phyloP scores from a whole-genome alignment of 2,113 vertebrate genomes.

The Symphodus melops region DNA sequence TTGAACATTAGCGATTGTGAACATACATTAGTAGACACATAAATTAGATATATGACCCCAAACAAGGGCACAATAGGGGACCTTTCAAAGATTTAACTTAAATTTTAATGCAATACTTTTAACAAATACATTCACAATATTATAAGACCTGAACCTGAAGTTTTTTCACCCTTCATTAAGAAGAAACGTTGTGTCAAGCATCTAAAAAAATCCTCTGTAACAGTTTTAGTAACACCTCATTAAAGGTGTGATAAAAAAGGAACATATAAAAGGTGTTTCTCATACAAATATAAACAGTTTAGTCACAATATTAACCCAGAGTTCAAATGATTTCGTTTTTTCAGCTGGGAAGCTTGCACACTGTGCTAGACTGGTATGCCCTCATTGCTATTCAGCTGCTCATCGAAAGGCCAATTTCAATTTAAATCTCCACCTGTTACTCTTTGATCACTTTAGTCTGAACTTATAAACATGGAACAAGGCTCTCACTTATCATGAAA shows the following conservation, averaged over 20 bases:
- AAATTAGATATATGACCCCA: too few relatives aligned
- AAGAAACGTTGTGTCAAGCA: neutral
- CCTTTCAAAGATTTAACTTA: too few relatives aligned
- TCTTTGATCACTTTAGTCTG: slow-evolving; percentile 49
- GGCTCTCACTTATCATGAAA: slow-evolving; percentile 33
- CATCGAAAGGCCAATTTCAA: slow-evolving; percentile 53
- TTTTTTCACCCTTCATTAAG: neutral
- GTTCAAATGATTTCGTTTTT: slow-evolving; percentile 11
- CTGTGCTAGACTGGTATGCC: slow-evolving; percentile 11
- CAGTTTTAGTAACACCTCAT: neutral
- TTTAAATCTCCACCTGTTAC: slow-evolving; percentile 56
- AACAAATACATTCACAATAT: too few relatives aligned
- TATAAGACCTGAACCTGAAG: neutral
- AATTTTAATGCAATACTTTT: too few relatives aligned
- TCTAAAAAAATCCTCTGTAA: neutral
- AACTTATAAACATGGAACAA: slow-evolving; percentile 34
- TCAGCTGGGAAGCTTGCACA: slow-evolving; percentile 22
- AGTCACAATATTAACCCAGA: slow-evolving; percentile 25
- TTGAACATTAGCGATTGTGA: too few relatives aligned
- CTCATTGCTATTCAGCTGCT: slow-evolving; percentile 53
- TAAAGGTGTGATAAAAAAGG: neutral
- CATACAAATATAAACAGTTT: neutral
- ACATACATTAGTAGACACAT: too few relatives aligned
- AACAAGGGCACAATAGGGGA: too few relatives aligned
- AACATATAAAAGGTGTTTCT: neutral